Evolutionary conservation across 1,140 invertebrate species (phyloP), one percentile per base, ranked within the genome.

Genomic region (Drosophila rufa): DNA sequence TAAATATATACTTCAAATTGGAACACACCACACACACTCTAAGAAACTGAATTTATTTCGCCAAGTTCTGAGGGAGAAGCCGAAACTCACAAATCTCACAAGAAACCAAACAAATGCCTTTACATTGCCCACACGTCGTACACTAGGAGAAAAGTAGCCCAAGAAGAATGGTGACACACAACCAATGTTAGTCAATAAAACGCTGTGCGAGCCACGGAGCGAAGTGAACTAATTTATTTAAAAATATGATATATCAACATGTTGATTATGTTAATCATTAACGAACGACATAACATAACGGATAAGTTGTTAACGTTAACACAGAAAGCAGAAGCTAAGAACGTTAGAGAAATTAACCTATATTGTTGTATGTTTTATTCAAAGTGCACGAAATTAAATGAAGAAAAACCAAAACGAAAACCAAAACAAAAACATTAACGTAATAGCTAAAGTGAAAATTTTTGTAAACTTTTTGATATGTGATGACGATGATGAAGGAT

Each of bases 381-480:
- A 53, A 90, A 64, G 75, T 82, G 77, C 85, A 84, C 80, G 68
- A 79, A 86, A 84, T 56, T 46, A 65, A 69, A 75, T 57, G 76
- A 80, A 53, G 68, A 57, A 56, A 66, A 66, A 68, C 56, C 51
- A 58, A 75, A 43, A 45, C 48, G 46, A 27, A 61, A 64, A 48
- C 61, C 51, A 58, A 75, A 43, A 45, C 50, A 57, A 30, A 61
- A 64, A 48, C 61, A 65, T 55, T 46, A 70, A 62, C 43, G 45
- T 48, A 66, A 48, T 89, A 89, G 79, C 67, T 86, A 86, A 86
- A 68, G 55, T 60, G 79, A 56, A 85, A 81, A 84, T 85, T 91
- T 90, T 90, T 90, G 85, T 90, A 90, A 91, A 90, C 79, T 90
- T 90, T 90, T 90, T 90, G 85, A 90, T 90, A 90, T 90, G 85